Evolutionary conservation across 2,797 vertebrate species (phyloP), one percentile per base, ranked within the genome.

Genomic region (Prionace glauca): DNA sequence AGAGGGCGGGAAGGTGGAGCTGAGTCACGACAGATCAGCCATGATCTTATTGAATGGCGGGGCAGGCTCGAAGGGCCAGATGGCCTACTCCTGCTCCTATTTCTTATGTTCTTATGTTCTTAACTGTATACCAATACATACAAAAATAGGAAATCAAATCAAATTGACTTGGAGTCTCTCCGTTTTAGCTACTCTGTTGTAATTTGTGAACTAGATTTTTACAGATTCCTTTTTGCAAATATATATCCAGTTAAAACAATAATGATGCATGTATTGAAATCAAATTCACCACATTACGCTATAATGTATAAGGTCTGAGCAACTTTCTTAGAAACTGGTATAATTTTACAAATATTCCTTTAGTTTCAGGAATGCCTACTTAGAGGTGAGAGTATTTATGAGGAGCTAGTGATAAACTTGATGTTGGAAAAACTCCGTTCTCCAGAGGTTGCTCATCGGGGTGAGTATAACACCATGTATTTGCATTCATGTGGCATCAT

Each of bases 401-500:
- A 99, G 95, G 97, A 99, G 96, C 96, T 98, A 86, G 96, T 99
- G 96, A 96, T 97, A 56, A 96, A 98, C 96, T 96, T 99, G 96
- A 97, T 99, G 96, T 95, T 98, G 95, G 97, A 97, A 95, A 99
- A 97, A 96, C 97, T 98, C 74, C 98, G 98, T 24, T 98, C 98
- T 60, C 96, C 97, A 95, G 98, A 99, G 96, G 98, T 98, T 95
- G 96, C 97, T 96, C 99, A 99, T 97, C 98, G 98, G 96, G 99
- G 99, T 99, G 98, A 96, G 96, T 96, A 18, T 95, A 62, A 77
- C 26, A 50, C 32, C 11, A 62, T 36, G 29, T 69, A 67, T 36
- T 62, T 91, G 16, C 29, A 65, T 91, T 91, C 16, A n/a, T 65
- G 24, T 24, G n/a, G 22, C 60, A 90, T 62, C 12, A 62, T 62